A percentile compares a stretch with the other conserved stretches of the same genome.
Evolutionary conservation across 2,797 vertebrate species (phyloP).

Genomic region (Pogonophryne albipinna): DNA sequence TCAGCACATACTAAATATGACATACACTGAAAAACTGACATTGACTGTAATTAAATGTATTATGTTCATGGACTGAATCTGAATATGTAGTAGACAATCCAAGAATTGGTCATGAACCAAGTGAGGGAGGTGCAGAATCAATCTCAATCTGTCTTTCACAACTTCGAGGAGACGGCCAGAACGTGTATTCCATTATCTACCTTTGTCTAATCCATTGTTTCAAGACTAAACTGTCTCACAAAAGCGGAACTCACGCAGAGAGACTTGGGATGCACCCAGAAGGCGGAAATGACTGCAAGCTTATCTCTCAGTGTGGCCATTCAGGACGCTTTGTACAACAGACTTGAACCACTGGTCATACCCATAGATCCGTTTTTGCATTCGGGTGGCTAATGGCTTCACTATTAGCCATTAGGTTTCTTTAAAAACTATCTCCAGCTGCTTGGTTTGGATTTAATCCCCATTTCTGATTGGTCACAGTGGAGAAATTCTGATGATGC

Average conservation of each 20-base stretch:
- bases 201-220: background rate
- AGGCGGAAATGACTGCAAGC: slow-evolving; percentile 7
- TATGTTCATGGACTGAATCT: background rate
- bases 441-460: slow-evolving; percentile 5
- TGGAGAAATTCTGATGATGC: background rate
- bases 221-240: background rate
- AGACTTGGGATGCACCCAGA: background rate
- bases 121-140: background rate
- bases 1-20: background rate
- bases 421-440: background rate
- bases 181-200: background rate
- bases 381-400: no score
- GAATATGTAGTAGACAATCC: background rate
- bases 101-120: background rate
- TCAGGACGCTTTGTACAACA: slow-evolving; percentile 1
- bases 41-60: background rate
- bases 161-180: background rate
- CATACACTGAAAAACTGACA: background rate
- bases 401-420: no score
- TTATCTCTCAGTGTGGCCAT: background rate
- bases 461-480: background rate
- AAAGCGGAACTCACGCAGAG: slow-evolving; percentile 8
- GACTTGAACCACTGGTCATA: background rate
- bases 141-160: background rate
- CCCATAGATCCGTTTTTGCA: background rate